Conservation (phyloP, 2,797 vertebrate species). For the Aldrovandia affinis region DNA sequence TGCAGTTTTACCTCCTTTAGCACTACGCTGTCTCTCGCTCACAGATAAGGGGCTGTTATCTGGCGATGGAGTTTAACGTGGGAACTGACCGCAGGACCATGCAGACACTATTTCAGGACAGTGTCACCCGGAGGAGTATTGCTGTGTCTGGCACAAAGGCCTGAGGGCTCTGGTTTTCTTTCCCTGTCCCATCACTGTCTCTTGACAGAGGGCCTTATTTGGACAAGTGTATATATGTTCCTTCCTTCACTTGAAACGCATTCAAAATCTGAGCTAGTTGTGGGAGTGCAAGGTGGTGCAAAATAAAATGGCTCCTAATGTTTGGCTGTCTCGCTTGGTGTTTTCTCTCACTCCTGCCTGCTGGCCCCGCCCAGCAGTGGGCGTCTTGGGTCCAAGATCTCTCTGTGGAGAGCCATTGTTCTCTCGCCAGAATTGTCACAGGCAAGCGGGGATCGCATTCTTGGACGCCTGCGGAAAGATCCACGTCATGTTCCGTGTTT, state of each 20-base stretch:
- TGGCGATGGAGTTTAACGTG: background rate
- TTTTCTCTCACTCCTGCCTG: constrained; percentile 10
- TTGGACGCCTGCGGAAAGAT: constrained; percentile 59
- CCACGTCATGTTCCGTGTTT: constrained; percentile 55
- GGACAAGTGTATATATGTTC: background rate
- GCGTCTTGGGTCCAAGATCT: constrained; percentile 14
- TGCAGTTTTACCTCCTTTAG: background rate
- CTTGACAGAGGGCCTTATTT: background rate
- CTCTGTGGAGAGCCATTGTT: constrained; percentile 50
- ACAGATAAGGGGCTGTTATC: background rate
- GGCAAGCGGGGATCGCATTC: constrained; percentile 54
- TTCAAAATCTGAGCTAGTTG: too few relatives aligned
- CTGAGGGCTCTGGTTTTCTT: background rate
- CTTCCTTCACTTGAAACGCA: too few relatives aligned
- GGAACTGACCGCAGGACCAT: background rate
- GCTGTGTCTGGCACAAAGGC: background rate
- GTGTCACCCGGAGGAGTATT: constrained; percentile 3
- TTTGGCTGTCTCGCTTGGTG: too few relatives aligned
- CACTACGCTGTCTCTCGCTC: background rate
- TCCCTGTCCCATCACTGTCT: background rate
- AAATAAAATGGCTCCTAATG: too few relatives aligned
- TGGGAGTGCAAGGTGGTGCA: background rate
- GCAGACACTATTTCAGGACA: background rate
- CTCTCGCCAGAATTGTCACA: constrained; percentile 44
- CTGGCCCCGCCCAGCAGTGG: constrained; percentile 29